phyloP scores from a whole-genome alignment of 2,888 invertebrate genomes.

The Trichopoda pennipes region DNA sequence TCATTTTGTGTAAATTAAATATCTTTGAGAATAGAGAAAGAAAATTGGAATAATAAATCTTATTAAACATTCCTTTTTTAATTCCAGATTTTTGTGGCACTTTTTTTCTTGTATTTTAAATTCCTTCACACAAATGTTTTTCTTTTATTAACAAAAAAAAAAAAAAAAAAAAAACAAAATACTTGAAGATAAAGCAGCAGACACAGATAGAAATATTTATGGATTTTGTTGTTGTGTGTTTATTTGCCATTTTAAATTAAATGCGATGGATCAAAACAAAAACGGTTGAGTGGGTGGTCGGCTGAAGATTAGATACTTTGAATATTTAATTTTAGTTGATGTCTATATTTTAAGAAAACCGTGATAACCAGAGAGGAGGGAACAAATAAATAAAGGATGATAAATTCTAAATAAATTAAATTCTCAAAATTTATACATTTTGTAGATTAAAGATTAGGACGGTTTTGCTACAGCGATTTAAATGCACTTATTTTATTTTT shows the following conservation, averaged over 20 bases:
- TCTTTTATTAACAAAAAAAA: too few species aligned
- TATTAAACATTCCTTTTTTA: neutral
- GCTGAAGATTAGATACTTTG: neutral
- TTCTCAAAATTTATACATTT: too few species aligned
- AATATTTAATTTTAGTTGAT: slow-evolving; percentile 44
- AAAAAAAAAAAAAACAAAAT: too few species aligned
- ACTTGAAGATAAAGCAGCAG: neutral
- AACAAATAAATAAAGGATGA: neutral
- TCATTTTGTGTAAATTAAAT: neutral
- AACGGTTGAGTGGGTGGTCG: slow-evolving; percentile 38
- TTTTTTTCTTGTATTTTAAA: too few species aligned
- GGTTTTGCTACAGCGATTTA: neutral
- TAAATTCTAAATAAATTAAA: neutral
- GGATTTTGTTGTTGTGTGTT: slow-evolving; percentile 6
- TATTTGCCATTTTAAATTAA: slow-evolving; percentile 42
- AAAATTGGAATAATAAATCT: slow-evolving; percentile 4
- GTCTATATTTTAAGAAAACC: slow-evolving; percentile 29
- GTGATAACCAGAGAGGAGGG: neutral
- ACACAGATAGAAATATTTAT: slow-evolving; percentile 23
- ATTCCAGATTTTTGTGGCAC: slow-evolving; percentile 12
- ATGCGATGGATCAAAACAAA: slow-evolving; percentile 24
- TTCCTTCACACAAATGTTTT: too few species aligned
- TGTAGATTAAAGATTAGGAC: neutral
- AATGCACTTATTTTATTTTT: neutral
- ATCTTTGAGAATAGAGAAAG: neutral